phyloP scores from a whole-genome alignment of 2,797 vertebrate genomes.

The Sylvilagus floridanus region DNA sequence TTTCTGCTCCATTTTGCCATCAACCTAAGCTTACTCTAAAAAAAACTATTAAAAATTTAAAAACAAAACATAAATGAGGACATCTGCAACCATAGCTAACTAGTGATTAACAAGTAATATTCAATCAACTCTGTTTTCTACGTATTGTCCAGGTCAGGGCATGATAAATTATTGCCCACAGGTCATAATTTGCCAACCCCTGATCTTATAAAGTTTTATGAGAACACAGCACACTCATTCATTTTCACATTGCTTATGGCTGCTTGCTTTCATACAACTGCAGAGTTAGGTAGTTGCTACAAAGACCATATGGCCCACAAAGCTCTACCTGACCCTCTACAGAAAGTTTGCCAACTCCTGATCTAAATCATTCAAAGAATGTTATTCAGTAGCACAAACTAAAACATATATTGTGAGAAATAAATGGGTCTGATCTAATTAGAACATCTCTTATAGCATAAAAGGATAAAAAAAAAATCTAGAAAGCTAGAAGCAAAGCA shows the following conservation, averaged over 20 bases:
- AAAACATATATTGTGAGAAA: background rate
- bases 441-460: background rate
- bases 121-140: constrained; percentile 23
- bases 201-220: constrained; percentile 49
- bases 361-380: constrained; percentile 13
- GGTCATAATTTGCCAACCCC: background rate
- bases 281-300: background rate
- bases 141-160: background rate
- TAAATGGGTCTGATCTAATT: constrained; percentile 1
- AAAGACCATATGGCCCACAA: background rate
- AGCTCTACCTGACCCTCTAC: background rate
- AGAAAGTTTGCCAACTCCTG: background rate
- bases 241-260: background rate
- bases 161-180: background rate
- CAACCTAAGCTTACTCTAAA: constrained; percentile 4
- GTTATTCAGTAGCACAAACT: background rate
- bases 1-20: constrained; percentile 2
- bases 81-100: background rate
- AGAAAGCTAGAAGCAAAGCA: constrained; percentile 19
- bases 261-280: background rate
- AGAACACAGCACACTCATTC: background rate
- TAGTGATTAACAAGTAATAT: background rate
- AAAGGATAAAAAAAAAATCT: no score
- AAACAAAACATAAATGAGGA: constrained; percentile 28
- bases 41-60: background rate